A percentile compares a stretch with the other conserved stretches of the same genome.
These are phyloP conservation scores for Liopterus haemorrhoidalis DNA, from an alignment of 2,888 invertebrate genomes.

Conservation along the genomic window DNA sequence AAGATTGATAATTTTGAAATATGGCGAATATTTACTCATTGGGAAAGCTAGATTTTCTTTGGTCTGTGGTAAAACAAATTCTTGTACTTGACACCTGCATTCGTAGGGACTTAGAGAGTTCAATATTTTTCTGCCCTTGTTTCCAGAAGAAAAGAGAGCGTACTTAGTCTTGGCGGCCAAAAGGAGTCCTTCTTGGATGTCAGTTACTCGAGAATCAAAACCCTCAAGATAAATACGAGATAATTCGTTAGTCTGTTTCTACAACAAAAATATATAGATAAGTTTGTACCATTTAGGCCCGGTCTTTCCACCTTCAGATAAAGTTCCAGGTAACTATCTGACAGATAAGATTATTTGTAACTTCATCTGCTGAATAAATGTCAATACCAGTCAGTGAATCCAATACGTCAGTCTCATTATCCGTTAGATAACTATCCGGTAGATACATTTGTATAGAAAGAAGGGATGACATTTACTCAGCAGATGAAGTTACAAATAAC, in stretches of 20 bases:
- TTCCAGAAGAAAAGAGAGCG: constrained; percentile 59
- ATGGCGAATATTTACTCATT: constrained; percentile 52
- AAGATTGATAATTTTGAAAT: constrained; percentile 51
- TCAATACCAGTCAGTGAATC: no score
- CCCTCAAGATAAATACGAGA: constrained; percentile 37
- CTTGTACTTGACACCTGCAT: constrained; percentile 51
- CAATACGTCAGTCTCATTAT: no score
- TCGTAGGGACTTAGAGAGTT: constrained; percentile 42
- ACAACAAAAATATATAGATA: no score
- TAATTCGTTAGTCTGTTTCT: constrained; percentile 24
- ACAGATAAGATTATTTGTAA: no score
- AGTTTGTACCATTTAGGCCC: no score
- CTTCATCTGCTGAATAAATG: no score
- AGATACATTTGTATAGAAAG: no score
- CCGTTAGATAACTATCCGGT: no score
- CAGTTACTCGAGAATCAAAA: constrained; percentile 45
- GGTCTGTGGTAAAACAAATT: constrained; percentile 53
- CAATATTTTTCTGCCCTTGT: constrained; percentile 52
- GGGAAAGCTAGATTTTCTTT: constrained; percentile 55
- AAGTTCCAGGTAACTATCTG: no score
- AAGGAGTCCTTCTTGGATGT: constrained; percentile 51
- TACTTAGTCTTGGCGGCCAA: constrained; percentile 53
- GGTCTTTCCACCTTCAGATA: no score
- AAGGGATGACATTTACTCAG: no score
- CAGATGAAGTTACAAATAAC: no score